Percentiles rank a stretch among this genome's conserved stretches.
Evolutionary conservation across 2,888 invertebrate species (phyloP).

Genomic region (Agrotis puta): DNA sequence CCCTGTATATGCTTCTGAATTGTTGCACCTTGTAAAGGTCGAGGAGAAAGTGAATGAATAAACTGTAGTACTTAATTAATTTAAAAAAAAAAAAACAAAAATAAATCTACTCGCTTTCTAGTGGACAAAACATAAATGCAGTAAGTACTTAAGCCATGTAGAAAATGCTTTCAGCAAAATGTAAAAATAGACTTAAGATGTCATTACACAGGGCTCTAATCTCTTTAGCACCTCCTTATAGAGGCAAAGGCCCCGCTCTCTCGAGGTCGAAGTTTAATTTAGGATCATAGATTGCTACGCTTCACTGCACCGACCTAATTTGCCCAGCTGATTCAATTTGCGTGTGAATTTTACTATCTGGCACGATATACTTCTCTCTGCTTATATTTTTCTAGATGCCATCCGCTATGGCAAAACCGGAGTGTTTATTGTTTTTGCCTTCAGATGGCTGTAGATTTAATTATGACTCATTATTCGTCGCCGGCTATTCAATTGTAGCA

Average conservation of each 20-base stretch:
- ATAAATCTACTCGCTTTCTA: not conserved
- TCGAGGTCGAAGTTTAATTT: conserved; percentile 21
- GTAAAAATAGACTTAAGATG: not conserved
- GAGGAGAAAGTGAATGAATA: too few relatives aligned
- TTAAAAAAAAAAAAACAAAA: not conserved
- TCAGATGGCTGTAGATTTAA: conserved; percentile 18
- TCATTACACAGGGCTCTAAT: not conserved
- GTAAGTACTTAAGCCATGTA: not conserved
- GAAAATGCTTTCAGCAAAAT: not conserved
- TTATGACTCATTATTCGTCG: conserved; percentile 36
- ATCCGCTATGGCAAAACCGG: conserved; percentile 1
- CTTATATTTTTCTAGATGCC: conserved; percentile 1
- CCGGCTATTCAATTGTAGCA: conserved; percentile 13
- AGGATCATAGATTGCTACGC: conserved; percentile 22
- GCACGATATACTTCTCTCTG: not conserved
- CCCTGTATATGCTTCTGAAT: too few relatives aligned
- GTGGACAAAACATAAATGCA: not conserved
- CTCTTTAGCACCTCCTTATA: conserved; percentile 5
- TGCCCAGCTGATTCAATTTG: conserved; percentile 33
- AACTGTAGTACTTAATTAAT: too few relatives aligned
- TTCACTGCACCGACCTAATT: conserved; percentile 39
- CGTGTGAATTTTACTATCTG: conserved; percentile 26
- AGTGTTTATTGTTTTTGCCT: conserved; percentile 22
- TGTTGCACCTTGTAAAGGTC: not conserved
- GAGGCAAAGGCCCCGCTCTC: conserved; percentile 5